phyloP scores from a whole-genome alignment of 2,888 invertebrate genomes.

The Octodonta nipae region DNA sequence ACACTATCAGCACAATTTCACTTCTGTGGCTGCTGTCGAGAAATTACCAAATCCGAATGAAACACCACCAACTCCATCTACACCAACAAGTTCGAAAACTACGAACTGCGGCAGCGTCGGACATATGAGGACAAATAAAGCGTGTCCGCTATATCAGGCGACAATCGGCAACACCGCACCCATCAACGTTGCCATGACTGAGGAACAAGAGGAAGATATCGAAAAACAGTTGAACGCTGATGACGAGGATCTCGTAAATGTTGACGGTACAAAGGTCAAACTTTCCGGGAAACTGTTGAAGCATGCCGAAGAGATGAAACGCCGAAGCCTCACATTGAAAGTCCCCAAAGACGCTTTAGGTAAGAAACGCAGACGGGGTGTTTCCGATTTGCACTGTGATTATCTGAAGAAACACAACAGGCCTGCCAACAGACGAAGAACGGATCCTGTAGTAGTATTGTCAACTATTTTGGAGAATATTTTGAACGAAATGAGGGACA shows the following conservation, averaged over 20 bases:
- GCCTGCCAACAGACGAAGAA: slow-evolving; percentile 79
- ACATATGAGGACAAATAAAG: slow-evolving; percentile 84
- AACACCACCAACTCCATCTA: too few species aligned
- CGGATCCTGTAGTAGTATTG: slow-evolving; percentile 91
- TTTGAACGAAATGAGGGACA: slow-evolving; percentile 78
- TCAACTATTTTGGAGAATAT: slow-evolving; percentile 84
- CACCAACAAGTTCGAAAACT: too few species aligned
- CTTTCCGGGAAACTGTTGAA: slow-evolving; percentile 77
- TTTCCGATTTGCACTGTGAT: slow-evolving; percentile 67
- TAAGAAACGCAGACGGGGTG: slow-evolving; percentile 49
- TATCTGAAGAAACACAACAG: slow-evolving; percentile 71
- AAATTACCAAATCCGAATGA: slow-evolving; percentile 20
- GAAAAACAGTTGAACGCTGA: slow-evolving; percentile 64
- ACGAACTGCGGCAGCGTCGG: slow-evolving; percentile 82
- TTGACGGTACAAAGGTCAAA: slow-evolving; percentile 89
- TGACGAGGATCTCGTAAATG: slow-evolving; percentile 77
- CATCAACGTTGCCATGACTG: slow-evolving; percentile 58
- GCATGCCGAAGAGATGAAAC: slow-evolving; percentile 76
- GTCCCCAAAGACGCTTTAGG: slow-evolving; percentile 59
- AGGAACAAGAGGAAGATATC: slow-evolving; percentile 72
- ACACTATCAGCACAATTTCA: neutral
- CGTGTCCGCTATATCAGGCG: slow-evolving; percentile 86
- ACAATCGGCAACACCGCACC: slow-evolving; percentile 38
- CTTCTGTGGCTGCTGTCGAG: slow-evolving; percentile 12
- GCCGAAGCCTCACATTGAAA: slow-evolving; percentile 62